Base-by-base conservation (phyloP, 2,113 vertebrate species). In the Conger conger region DNA sequence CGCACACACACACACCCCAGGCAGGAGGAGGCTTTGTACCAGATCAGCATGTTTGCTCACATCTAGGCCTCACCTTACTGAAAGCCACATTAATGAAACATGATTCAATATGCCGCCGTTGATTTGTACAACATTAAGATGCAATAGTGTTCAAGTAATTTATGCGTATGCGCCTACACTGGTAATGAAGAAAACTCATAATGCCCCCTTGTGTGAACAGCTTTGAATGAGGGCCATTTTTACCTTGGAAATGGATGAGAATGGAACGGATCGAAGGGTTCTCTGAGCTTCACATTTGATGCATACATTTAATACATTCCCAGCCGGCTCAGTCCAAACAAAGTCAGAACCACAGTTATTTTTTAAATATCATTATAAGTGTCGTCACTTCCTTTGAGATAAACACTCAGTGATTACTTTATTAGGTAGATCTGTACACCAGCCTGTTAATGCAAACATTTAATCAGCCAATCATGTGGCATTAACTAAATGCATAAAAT, bases 101-200 rank as follows among this genome's bases (percentile, higher is more conserved):
- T n/a, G 60, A 11, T 18, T 33, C 68, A 68, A 68, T 68, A 68
- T 68, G 8, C 27, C 33, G 20, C 68, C n/a, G 27, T 27, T 33
- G 68, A 73, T 73, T 73, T 73, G 68, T 73, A 4, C n/a, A 73
- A 73, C n/a, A 33, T 33, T n/a, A 73, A 73, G 68, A 73, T 73
- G 6, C 27, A 73, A 33, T 73, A 9, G 27, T 13, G 68, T 33
- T 73, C 30, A 30, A 73, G 68, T 73, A 73, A 73, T 73, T 73
- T n/a, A 30, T 73, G 68, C 27, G 9, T 73, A 9, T 73, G 68
- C 13, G n/a, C 4, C n/a, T 23, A 11, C 3, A 73, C 17, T n/a
- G 60, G 60, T 68, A 68, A 68, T 68, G 60, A 68, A 68, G 60
- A 68, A 18, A 27, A 33, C 8, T 73, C 68, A 73, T 73, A 33